phyloP scores from a whole-genome alignment of 2,797 vertebrate genomes.

The Alcedo quadribrachys region DNA sequence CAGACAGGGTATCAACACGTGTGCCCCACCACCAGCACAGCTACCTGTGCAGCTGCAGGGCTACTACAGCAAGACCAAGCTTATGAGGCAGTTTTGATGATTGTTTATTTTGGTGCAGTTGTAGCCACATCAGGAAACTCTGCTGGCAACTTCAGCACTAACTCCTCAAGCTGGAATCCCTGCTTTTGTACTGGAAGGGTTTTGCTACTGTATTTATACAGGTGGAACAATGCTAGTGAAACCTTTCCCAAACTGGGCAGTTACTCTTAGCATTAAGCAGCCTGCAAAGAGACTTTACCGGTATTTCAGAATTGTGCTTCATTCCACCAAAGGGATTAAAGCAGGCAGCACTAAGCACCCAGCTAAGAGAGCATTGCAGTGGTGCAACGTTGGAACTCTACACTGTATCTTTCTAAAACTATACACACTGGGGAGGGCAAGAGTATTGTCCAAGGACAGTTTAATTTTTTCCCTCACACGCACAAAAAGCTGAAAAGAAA shows the following conservation, averaged over 20 bases:
- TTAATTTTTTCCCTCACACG: accelerated
- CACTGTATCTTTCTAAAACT: not conserved
- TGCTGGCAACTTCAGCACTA: not conserved
- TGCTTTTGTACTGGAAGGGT: accelerated
- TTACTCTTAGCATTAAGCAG: not conserved
- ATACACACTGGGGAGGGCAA: not conserved
- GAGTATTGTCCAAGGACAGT: not conserved
- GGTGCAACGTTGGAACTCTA: not conserved
- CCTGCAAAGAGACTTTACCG: not conserved
- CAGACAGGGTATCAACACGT: not conserved
- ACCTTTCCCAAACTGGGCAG: not conserved
- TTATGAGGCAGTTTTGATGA: not conserved
- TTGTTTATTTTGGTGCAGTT: not conserved
- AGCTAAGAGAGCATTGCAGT: not conserved
- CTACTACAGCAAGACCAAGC: not conserved
- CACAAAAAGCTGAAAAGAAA: not conserved
- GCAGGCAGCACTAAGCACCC: not conserved
- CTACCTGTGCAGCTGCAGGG: not conserved
- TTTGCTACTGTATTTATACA: not conserved
- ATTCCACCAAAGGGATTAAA: not conserved
- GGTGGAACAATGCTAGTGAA: not conserved
- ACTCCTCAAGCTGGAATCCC: not conserved
- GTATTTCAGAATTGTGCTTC: not conserved
- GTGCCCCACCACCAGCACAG: accelerated
- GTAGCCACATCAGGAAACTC: not conserved